These are phyloP conservation scores for Karalla daura DNA, from an alignment of 2,797 vertebrate species.

Conservation along the genomic window DNA sequence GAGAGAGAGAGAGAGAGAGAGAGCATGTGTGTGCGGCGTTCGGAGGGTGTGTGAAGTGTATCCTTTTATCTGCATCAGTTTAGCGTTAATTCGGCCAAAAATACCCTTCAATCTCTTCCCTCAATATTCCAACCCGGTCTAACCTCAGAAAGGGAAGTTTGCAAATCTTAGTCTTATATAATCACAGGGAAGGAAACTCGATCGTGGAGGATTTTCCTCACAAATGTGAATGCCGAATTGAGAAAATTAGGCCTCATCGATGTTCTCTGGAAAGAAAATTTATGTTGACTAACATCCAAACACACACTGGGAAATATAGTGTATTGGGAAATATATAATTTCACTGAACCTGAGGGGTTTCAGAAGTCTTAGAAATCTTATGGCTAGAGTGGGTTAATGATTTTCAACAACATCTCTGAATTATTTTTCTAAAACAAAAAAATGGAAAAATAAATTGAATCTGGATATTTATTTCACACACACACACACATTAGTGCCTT, in stretches of 20 bases:
- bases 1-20: conserved; percentile 10
- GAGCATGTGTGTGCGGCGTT: conserved; percentile 19
- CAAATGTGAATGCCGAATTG: not conserved
- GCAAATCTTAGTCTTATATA: not conserved
- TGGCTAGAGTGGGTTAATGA: not conserved
- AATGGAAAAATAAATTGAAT: too few species aligned
- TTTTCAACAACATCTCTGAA: not conserved
- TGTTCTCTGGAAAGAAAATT: not conserved
- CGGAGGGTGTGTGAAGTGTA: conserved; percentile 21
- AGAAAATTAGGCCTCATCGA: not conserved
- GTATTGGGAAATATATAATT: not conserved
- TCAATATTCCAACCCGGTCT: conserved; percentile 2
- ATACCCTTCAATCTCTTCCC: not conserved
- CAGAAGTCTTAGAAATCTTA: not conserved
- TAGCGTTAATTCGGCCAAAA: conserved; percentile 4
- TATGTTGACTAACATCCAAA: not conserved
- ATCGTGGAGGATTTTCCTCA: not conserved
- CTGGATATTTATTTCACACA: not conserved
- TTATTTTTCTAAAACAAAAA: too few species aligned
- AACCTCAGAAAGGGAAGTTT: not conserved
- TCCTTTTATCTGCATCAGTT: conserved; percentile 33
- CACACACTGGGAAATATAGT: not conserved
- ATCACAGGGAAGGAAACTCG: not conserved
- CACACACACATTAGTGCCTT: not conserved
- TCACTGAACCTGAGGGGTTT: not conserved